phyloP scores from a whole-genome alignment of 2,113 vertebrate species.

The Puntigrus tetrazona region DNA sequence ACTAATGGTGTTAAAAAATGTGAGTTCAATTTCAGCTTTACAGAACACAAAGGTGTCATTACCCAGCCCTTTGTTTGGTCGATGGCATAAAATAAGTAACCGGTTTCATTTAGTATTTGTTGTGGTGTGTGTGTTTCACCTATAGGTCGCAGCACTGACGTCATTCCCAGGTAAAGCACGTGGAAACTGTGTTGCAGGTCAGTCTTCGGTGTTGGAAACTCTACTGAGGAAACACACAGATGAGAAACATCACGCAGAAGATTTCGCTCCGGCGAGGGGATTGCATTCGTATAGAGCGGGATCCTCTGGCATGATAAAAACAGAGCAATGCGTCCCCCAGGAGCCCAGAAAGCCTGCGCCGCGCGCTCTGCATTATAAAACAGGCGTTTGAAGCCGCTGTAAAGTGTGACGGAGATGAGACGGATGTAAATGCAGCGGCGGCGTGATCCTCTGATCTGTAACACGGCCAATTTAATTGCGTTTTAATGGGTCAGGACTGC shows the following conservation, averaged over 20 bases:
- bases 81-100: too few species aligned
- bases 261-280: too few species aligned
- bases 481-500: slow-evolving; percentile 68
- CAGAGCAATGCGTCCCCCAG: neutral
- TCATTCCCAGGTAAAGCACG: slow-evolving; percentile 91
- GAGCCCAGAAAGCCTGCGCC: neutral
- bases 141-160: slow-evolving; percentile 87
- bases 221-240: slow-evolving; percentile 74
- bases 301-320: neutral
- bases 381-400: neutral
- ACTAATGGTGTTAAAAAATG: neutral
- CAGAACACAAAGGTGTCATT: neutral
- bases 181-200: slow-evolving; percentile 97
- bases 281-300: neutral
- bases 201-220: slow-evolving; percentile 98
- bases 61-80: too few species aligned
- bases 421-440: neutral
- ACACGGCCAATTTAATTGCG: slow-evolving; percentile 59
- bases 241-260: slow-evolving; percentile 26
- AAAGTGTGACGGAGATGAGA: neutral
- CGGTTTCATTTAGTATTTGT: too few species aligned
- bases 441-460: neutral
- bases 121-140: slow-evolving; percentile 74
- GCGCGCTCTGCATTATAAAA: neutral
- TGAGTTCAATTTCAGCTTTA: neutral